Percentiles rank a stretch among this genome's conserved stretches.
Conservation (phyloP, 2,888 invertebrate species). For the Sesia bembeciformis region DNA sequence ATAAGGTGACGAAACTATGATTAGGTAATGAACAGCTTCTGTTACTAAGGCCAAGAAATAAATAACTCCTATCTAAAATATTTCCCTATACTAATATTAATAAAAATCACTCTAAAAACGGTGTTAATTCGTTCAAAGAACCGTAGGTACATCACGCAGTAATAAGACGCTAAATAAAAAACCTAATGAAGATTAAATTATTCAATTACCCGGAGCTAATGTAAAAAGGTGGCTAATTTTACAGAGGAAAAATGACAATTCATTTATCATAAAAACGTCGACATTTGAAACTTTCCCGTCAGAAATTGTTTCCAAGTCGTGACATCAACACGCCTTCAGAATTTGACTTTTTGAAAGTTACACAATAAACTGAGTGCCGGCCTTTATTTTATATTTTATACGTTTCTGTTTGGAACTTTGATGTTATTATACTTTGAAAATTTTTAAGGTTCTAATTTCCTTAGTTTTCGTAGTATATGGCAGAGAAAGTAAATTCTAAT, state of each 20-base stretch:
- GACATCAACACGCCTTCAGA: constrained; percentile 35
- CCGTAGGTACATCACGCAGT: no score
- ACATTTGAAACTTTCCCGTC: constrained; percentile 17
- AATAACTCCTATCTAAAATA: no score
- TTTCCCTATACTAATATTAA: no score
- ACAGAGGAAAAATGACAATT: constrained; percentile 3
- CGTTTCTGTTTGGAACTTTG: constrained; percentile 30
- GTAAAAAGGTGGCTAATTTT: constrained; percentile 5
- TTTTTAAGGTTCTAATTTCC: neutral
- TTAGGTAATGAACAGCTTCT: no score
- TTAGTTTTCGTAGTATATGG: no score
- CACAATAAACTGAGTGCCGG: constrained; percentile 31
- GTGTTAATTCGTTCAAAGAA: no score
- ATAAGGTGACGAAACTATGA: no score
- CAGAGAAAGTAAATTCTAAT: no score
- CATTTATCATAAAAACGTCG: constrained; percentile 13
- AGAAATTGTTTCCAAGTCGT: constrained; percentile 30
- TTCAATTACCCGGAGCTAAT: neutral
- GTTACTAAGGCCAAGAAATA: no score
- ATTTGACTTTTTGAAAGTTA: constrained; percentile 36
- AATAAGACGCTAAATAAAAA: neutral
- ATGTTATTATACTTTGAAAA: constrained; percentile 17
- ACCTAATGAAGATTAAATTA: neutral
- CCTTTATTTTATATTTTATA: constrained; percentile 38
- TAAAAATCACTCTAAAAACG: no score